Evolutionary conservation across 2,113 vertebrate species (phyloP), one percentile per base, ranked within the genome.

Genomic region (Brachyistius frenatus): DNA sequence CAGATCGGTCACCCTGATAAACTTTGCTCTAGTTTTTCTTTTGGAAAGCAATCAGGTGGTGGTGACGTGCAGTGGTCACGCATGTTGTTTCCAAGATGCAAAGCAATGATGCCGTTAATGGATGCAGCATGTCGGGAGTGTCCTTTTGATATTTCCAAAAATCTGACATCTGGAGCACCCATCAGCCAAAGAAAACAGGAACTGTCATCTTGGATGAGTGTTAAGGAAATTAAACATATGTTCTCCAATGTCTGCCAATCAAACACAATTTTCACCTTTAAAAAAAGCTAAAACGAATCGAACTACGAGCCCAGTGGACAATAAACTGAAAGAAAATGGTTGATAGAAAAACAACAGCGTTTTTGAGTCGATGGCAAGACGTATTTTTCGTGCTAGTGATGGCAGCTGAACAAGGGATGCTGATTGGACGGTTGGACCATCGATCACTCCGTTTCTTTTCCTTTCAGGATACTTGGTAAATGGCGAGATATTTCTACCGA

Each of bases 141-240:
- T 46, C 7, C 5, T 49, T 61, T 44, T 39, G 16, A 32, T 7
- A 37, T 35, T 16, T 41, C 39, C 16, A 33, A 71, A 69, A 35
- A 55, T 9, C 49, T 65, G 23, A 86, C 50, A 47, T 76, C 78
- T 86, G 81, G 41, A 65, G 0, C 6, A 2, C 37, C 47, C 37
- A 62, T 32, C 35, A 46, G 69, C 68, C 83, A 83, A 67, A 36
- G 33, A 1, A 71, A 65, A 35, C 2, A 7, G 49, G 35, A 39
- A 55, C 46, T 66, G 37, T 61, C 61, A 58, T 83, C 64, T 64
- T 66, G 30, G 41, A 23, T 52, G 35, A 47, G 33, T 23, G 23
- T 23, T 23, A 69, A 58, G 72, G 67, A 47, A 31, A 63, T 58
- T 56, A 76, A 83, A 39, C 52, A 63, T 13, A 46, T 83, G 84